A percentile compares a stretch with the other conserved stretches of the same genome.
phyloP scores from a whole-genome alignment of 1,140 invertebrate species.

The Drosophila pectinifera region DNA sequence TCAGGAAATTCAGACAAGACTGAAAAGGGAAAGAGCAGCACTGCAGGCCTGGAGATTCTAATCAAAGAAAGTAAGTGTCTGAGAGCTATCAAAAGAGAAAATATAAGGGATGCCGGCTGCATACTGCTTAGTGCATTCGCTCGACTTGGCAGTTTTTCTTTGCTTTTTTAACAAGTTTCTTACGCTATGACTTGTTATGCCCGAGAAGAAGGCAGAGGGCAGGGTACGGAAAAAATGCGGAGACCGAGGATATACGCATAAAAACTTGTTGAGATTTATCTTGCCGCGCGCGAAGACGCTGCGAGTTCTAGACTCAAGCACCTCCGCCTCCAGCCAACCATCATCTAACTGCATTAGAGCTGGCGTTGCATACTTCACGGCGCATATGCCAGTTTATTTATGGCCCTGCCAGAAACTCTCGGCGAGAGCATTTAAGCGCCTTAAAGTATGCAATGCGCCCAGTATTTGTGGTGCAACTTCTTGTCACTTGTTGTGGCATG shows the following conservation, averaged over 20 bases:
- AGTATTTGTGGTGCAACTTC: conserved; percentile 53
- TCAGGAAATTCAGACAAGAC: not conserved
- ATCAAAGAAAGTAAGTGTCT: conserved; percentile 65
- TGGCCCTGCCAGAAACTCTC: conserved; percentile 43
- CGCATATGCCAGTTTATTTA: conserved; percentile 79
- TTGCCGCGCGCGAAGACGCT: conserved; percentile 71
- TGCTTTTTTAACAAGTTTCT: conserved; percentile 41
- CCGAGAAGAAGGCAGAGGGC: conserved; percentile 25
- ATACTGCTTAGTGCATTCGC: conserved; percentile 62
- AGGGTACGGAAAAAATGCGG: conserved; percentile 12
- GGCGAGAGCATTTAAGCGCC: conserved; percentile 68
- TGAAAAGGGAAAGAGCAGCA: conserved; percentile 40
- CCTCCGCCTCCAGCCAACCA: conserved; percentile 21
- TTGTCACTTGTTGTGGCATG: conserved; percentile 70
- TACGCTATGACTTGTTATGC: conserved; percentile 59
- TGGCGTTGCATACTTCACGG: conserved; percentile 55
- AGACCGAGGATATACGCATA: conserved; percentile 60
- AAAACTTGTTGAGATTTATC: conserved; percentile 84
- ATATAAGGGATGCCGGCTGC: conserved; percentile 45
- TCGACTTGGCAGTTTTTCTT: conserved; percentile 56
- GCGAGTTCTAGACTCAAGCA: conserved; percentile 46
- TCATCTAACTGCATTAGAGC: conserved; percentile 73
- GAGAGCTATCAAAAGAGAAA: conserved; percentile 50
- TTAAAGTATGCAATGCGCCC: conserved; percentile 66
- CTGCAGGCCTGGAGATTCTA: conserved; percentile 58